Evolutionary conservation across 2,113 vertebrate genomes (phyloP), one percentile per base, ranked within the genome.

Genomic region (Malurus cyaneus): DNA sequence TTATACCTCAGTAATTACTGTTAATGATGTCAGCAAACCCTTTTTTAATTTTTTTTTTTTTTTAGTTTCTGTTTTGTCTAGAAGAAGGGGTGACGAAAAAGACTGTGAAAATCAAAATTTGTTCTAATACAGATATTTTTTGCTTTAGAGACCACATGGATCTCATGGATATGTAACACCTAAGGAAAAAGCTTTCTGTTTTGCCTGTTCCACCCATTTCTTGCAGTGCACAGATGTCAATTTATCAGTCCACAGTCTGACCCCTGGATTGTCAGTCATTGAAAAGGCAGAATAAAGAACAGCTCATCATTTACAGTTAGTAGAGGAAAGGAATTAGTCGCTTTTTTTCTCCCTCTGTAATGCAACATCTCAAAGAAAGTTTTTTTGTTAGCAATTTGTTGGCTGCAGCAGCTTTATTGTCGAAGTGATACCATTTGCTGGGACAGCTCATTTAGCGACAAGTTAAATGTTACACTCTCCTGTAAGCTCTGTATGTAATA

Each of bases 391-490:
- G 69, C 67, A 86, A 2, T 86, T 92, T 44, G 60, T 34, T 73
- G 49, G 8, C 56, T 59, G 25, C n/a, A 36, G n/a, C 25, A 78
- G 32, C 36, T 86, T 52, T 88, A 31, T 80, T 17, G 5, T 50
- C 44, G 46, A 31, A 70, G 7, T 24, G 19, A 8, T 66, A 10
- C 2, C 8, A 71, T 44, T 49, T 70, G 36, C 88, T 84, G 42
- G 46, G 57, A 78, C 74, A 31, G 70, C 61, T 88, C 54, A 49
- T 78, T 91, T 86, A 67, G 52, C 41, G 31, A 49, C 56, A 71
- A 83, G 64, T 80, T 93, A 56, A 95, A 80, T 70, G 85, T 52
- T 92, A 64, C 28, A 41, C 74, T 83, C 47, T 90, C 59, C 88
- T 92, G 79, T 89, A 73, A 92, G 39, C 32, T 41, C 0, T 66